Percentiles rank a stretch among this genome's conserved stretches.
Conservation (phyloP, 1,140 invertebrate species). For the Nautilus pompilius region DNA sequence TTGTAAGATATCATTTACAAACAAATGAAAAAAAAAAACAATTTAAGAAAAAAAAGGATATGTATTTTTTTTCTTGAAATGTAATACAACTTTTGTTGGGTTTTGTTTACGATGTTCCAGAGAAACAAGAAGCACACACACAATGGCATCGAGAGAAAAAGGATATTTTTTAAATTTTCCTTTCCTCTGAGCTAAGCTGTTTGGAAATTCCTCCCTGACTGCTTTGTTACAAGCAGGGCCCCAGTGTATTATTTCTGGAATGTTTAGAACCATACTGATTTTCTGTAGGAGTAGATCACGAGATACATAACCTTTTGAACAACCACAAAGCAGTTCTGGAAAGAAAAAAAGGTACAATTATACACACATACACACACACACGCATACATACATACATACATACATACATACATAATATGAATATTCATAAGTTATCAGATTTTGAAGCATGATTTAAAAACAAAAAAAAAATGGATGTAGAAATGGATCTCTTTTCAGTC, state of each 20-base stretch:
- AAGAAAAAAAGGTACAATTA: background rate
- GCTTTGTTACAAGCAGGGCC: slow-evolving; percentile 43
- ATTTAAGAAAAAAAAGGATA: background rate
- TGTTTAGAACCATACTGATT: slow-evolving; percentile 18
- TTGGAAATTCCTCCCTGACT: slow-evolving; percentile 34
- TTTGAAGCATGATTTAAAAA: no score
- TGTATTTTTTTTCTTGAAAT: no score
- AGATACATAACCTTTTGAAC: slow-evolving; percentile 29
- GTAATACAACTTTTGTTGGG: no score
- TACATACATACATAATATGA: background rate
- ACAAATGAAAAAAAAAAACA: background rate
- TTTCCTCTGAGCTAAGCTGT: slow-evolving; percentile 39
- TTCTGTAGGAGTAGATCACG: slow-evolving; percentile 37
- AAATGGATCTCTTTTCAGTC: no score
- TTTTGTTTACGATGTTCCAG: no score
- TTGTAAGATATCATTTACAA: no score
- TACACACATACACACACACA: background rate
- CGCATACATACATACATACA: background rate
- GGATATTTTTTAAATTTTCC: slow-evolving; percentile 50
- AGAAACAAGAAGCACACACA: no score
- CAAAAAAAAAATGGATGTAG: no score
- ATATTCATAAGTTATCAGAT: no score
- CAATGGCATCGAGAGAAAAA: slow-evolving; percentile 16
- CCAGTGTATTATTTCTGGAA: slow-evolving; percentile 29
- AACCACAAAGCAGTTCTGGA: slow-evolving; percentile 28